Evolutionary conservation across 2,113 vertebrate genomes (phyloP).

Genomic region (Pseudorasbora parva): DNA sequence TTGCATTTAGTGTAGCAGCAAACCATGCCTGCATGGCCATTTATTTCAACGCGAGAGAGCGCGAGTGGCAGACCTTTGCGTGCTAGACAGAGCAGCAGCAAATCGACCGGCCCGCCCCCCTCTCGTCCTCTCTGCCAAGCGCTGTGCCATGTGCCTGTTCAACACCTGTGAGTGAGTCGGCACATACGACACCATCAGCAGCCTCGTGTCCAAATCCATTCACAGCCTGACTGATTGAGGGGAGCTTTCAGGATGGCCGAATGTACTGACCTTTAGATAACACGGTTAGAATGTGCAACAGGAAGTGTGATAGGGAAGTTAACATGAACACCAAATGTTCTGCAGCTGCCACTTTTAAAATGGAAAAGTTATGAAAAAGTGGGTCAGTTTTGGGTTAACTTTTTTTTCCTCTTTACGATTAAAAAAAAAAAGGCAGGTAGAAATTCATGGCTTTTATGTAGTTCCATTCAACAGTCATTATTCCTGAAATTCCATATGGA

Average conservation of each 20-base stretch:
- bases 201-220: constrained; percentile 8
- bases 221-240: constrained; percentile 5
- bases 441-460: no score
- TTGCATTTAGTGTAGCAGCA: background rate
- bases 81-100: background rate
- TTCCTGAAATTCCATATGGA: background rate
- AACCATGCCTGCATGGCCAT: background rate
- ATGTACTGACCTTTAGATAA: constrained; percentile 35
- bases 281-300: background rate
- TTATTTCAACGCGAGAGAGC: constrained; percentile 2
- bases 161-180: constrained; percentile 41
- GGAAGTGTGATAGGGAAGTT: constrained; percentile 29
- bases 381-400: no score
- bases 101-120: background rate
- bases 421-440: no score
- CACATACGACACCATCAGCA: constrained; percentile 12
- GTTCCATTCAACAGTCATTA: no score
- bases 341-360: constrained; percentile 9
- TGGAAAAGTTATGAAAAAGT: background rate
- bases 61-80: background rate
- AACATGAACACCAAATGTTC: background rate
- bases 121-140: background rate
- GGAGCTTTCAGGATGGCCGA: constrained; percentile 14
- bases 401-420: no score
- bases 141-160: constrained; percentile 35